Conservation (phyloP, 2,888 invertebrate species). For the Cremastinae sp. region DNA sequence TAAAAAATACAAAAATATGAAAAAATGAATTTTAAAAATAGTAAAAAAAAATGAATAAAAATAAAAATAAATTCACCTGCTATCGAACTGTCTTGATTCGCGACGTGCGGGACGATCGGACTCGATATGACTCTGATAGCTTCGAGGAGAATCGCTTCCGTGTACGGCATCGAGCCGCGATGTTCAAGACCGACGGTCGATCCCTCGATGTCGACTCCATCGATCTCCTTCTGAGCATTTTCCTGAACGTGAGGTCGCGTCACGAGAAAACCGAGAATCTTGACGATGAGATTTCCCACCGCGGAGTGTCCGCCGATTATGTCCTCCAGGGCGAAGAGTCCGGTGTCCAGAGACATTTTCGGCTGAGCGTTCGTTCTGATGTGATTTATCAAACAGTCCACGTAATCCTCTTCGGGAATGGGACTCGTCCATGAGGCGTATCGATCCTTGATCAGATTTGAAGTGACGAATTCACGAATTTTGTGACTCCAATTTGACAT, state of each 20-base stretch:
- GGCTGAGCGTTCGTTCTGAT: slow-evolving; percentile 80
- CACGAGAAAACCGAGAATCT: slow-evolving; percentile 83
- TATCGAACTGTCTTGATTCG: slow-evolving; percentile 84
- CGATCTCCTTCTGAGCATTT: slow-evolving; percentile 82
- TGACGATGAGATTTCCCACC: slow-evolving; percentile 84
- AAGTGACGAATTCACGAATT: slow-evolving; percentile 82
- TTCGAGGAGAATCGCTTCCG: slow-evolving; percentile 84
- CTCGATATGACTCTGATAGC: slow-evolving; percentile 84
- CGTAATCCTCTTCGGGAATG: slow-evolving; percentile 81
- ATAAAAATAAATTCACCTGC: slow-evolving; percentile 81
- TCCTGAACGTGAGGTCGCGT: slow-evolving; percentile 81
- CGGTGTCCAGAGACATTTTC: slow-evolving; percentile 81
- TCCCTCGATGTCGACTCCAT: slow-evolving; percentile 68
- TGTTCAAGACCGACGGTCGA: slow-evolving; percentile 79
- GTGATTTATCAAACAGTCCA: slow-evolving; percentile 83
- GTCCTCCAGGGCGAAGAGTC: slow-evolving; percentile 81
- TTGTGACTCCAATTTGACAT: slow-evolving; percentile 81
- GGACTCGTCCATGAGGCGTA: slow-evolving; percentile 75
- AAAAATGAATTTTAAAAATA: not conserved
- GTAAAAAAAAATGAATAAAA: slow-evolving; percentile 1
- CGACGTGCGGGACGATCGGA: slow-evolving; percentile 86
- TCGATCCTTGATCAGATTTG: slow-evolving; percentile 81
- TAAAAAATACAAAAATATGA: not conserved
- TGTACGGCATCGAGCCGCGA: slow-evolving; percentile 82
- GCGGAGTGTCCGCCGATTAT: slow-evolving; percentile 85